Evolutionary conservation across 64 coral and sea anemone genomes (phyloP).

Genomic region (Actinia tenebrosa): DNA sequence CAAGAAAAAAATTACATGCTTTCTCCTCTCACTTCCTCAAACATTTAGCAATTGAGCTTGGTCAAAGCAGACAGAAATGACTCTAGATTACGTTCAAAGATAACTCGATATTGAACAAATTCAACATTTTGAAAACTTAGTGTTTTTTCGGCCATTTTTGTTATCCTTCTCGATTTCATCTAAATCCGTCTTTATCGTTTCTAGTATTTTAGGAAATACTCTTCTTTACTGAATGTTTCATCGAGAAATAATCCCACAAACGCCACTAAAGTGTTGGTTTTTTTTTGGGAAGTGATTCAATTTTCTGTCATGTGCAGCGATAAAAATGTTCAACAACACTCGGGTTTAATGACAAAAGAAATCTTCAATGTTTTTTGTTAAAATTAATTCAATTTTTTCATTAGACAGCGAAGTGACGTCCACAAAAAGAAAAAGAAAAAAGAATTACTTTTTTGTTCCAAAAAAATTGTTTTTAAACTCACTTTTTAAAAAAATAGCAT

Average conservation of each 20-base stretch:
- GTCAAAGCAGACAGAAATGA: neutral
- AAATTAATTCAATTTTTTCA: slow-evolving; percentile 8
- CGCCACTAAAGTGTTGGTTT: neutral
- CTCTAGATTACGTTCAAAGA: neutral
- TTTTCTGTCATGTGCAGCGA: neutral
- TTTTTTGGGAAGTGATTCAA: neutral
- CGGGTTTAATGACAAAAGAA: slow-evolving; percentile 8
- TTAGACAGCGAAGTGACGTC: neutral
- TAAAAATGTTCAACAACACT: slow-evolving; percentile 9
- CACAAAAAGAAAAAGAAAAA: neutral
- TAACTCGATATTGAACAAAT: slow-evolving; percentile 6
- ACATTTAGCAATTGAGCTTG: slow-evolving; percentile 1
- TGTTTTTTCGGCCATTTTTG: neutral
- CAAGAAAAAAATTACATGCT: neutral
- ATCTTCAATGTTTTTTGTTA: neutral
- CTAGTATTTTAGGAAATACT: slow-evolving; percentile 13
- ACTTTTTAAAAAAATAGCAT: no score
- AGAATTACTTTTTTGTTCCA: neutral
- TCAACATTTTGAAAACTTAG: neutral
- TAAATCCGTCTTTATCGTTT: slow-evolving; percentile 8
- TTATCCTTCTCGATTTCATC: slow-evolving; percentile 17
- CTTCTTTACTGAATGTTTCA: neutral
- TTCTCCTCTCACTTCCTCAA: neutral
- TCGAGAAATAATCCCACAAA: neutral
- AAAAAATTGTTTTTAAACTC: neutral